phyloP scores from a whole-genome alignment of 2,888 invertebrate genomes.

The Zaprionus lineosus region DNA sequence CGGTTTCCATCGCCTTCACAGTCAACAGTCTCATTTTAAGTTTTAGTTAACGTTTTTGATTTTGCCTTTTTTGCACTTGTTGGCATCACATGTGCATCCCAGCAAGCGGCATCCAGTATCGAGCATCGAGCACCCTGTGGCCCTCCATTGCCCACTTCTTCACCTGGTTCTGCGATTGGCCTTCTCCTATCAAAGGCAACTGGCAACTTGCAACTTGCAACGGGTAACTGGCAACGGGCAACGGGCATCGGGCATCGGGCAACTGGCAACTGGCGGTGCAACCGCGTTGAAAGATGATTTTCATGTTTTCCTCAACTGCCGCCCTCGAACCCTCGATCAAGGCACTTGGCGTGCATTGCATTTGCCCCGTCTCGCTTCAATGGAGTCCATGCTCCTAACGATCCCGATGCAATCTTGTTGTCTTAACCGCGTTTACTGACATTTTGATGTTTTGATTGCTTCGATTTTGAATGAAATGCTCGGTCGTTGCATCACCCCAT shows the following conservation, averaged over 20 bases:
- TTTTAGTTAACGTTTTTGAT: slow-evolving; percentile 36
- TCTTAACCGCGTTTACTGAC: slow-evolving; percentile 71
- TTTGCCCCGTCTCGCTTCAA: slow-evolving; percentile 10
- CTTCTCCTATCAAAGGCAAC: background rate
- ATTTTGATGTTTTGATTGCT: slow-evolving; percentile 71
- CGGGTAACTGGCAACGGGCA: too few relatives aligned
- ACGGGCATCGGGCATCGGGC: too few relatives aligned
- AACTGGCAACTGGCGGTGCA: slow-evolving; percentile 46
- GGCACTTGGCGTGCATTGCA: slow-evolving; percentile 2
- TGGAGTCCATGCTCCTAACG: slow-evolving; percentile 61
- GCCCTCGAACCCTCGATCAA: slow-evolving; percentile 22
- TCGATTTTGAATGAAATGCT: slow-evolving; percentile 73
- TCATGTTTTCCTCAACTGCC: slow-evolving; percentile 64
- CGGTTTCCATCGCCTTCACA: background rate
- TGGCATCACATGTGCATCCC: slow-evolving; percentile 42
- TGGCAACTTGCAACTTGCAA: background rate
- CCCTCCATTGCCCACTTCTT: slow-evolving; percentile 37
- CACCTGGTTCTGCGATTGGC: slow-evolving; percentile 40
- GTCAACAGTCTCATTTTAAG: slow-evolving; percentile 9
- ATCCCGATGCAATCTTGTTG: slow-evolving; percentile 72
- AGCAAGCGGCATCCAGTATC: background rate
- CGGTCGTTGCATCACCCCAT: slow-evolving; percentile 51
- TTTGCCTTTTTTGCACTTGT: slow-evolving; percentile 45
- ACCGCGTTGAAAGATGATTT: slow-evolving; percentile 75
- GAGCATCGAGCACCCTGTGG: slow-evolving; percentile 6